Percentiles rank a stretch among this genome's conserved stretches.
phyloP scores from a whole-genome alignment of 2,797 vertebrate genomes.

The Australoheros facetus region DNA sequence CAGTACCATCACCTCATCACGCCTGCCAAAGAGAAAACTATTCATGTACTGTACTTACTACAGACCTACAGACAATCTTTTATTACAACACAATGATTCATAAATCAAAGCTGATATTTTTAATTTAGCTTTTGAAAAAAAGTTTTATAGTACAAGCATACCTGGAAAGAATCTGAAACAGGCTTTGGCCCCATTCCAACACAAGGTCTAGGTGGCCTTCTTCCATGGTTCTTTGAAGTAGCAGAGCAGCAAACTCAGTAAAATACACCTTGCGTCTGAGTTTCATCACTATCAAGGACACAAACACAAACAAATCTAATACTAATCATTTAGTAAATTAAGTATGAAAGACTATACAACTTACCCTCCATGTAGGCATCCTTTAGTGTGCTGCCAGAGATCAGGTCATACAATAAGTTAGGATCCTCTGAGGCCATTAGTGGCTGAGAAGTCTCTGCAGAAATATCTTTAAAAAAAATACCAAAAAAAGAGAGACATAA shows the following conservation, averaged over 20 bases:
- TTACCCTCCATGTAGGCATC: conserved; percentile 81
- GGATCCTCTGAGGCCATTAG: conserved; percentile 79
- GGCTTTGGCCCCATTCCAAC: conserved; percentile 80
- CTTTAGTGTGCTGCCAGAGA: conserved; percentile 79
- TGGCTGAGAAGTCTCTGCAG: conserved; percentile 25
- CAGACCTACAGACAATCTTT: neutral
- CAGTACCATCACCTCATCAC: conserved; percentile 18
- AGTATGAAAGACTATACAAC: neutral
- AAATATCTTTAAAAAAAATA: neutral
- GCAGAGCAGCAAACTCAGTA: conserved; percentile 85
- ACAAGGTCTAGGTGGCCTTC: conserved; percentile 82
- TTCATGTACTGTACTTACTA: conserved; percentile 11
- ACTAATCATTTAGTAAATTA: neutral
- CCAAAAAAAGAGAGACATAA: neutral
- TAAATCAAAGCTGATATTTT: neutral
- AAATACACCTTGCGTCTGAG: conserved; percentile 84
- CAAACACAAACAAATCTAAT: conserved; percentile 18
- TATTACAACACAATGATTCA: neutral
- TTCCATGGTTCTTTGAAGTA: conserved; percentile 85
- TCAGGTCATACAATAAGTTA: conserved; percentile 78
- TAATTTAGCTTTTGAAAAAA: neutral
- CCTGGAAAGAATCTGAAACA: conserved; percentile 83
- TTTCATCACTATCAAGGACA: conserved; percentile 85
- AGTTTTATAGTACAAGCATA: conserved; percentile 47
- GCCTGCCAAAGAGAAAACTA: conserved; percentile 52